Base-by-base conservation (phyloP, 92 coral and sea anemone genomes). In the Heliopora coerulea region DNA sequence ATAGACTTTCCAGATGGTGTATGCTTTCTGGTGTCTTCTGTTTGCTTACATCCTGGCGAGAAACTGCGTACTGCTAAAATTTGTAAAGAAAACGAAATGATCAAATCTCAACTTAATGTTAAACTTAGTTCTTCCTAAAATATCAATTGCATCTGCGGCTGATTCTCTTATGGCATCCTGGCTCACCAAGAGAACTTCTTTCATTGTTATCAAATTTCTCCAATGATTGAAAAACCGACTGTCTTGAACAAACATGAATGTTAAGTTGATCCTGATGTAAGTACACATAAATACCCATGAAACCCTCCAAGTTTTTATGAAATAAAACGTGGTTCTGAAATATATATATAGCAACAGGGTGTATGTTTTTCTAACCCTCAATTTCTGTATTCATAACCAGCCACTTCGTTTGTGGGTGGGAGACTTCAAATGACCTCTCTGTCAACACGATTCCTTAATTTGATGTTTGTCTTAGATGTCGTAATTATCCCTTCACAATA, bases 151-250 rank as follows among this genome's bases (percentile, higher is more conserved):
- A n/a, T n/a, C n/a, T n/a, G n/a, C n/a, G n/a, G n/a, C n/a, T n/a
- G n/a, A n/a, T n/a, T n/a, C n/a, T n/a, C n/a, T n/a, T n/a, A n/a
- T n/a, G n/a, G n/a, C n/a, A n/a, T 65, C 23, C 41, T 65, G 72
- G 31, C 72, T 21, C 72, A 32, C 72, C 46, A 65, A 52, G 72
- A 65, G 54, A 40, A 19, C 21, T 50, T 42, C 29, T 52, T 39
- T 65, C 24, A 65, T 42, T 39, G 41, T 49, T 26, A 67, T 67
- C 74, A 67, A 67, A 67, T 67, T 46, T 67, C 74, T 67, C 48
- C 31, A 42, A 25, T 67, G 74, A 67, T 67, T 33, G 74, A 67
- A 67, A 67, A 67, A 44, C 27, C 74, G 37, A 26, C 59, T 67
- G 74, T 14, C 58, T 29, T 46, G 21, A 67, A 67, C 29, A 67